Evolutionary conservation across 2,797 vertebrate genomes (phyloP).

Genomic region (Protonibea diacanthus): DNA sequence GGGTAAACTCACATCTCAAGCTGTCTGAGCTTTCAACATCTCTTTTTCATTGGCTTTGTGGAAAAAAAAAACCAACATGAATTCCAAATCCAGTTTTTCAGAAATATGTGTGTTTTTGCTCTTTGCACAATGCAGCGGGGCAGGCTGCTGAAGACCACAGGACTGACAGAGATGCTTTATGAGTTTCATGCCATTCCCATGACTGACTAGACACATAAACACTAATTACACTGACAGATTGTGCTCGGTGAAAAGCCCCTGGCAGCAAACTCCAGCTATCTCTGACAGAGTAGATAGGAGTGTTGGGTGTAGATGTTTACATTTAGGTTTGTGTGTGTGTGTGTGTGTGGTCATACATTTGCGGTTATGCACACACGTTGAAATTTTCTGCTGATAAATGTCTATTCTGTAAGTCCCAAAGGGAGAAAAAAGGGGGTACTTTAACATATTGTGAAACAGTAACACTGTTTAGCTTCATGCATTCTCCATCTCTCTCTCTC

Average conservation of each 20-base stretch:
- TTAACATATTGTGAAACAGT: conserved; percentile 43
- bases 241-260: conserved; percentile 45
- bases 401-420: conserved; percentile 9
- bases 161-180: conserved; percentile 66
- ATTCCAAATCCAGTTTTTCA: conserved; percentile 22
- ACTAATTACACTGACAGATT: conserved; percentile 73
- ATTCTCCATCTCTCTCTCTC: conserved; percentile 15
- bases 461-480: conserved; percentile 31
- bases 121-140: conserved; percentile 30
- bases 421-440: conserved; percentile 6
- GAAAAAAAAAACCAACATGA: conserved; percentile 6
- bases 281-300: conserved; percentile 30
- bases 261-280: conserved; percentile 52
- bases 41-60: conserved; percentile 10
- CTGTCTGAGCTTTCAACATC: conserved; percentile 34
- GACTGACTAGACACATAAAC: conserved; percentile 70
- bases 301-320: conserved; percentile 10
- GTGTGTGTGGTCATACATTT: conserved; percentile 29
- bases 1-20: conserved; percentile 21
- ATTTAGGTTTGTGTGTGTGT: conserved; percentile 19
- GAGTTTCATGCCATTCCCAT: conserved; percentile 67
- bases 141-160: conserved; percentile 40
- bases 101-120: conserved; percentile 33
- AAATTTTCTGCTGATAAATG: conserved; percentile 32
- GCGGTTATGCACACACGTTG: conserved; percentile 22